These are phyloP conservation scores for Cherax quadricarinatus DNA, from an alignment of 1,140 invertebrate genomes.

Conservation along the genomic window DNA sequence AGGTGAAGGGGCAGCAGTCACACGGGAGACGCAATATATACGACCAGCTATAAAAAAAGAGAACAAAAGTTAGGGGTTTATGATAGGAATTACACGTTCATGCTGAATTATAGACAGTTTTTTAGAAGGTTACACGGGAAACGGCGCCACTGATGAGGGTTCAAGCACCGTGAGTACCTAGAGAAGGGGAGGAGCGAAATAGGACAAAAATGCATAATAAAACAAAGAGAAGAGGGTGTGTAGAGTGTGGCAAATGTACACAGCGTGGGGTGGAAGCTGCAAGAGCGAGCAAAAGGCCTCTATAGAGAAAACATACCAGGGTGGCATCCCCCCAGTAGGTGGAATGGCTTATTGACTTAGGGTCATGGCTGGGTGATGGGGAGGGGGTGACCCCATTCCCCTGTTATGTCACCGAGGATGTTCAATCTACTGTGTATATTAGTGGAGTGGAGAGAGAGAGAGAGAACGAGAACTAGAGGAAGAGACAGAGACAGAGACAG, in stretches of 20 bases:
- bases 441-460: slow-evolving; percentile 51
- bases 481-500: background rate
- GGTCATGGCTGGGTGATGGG: slow-evolving; percentile 14
- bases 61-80: no score
- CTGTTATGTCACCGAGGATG: slow-evolving; percentile 23
- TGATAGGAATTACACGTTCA: no score
- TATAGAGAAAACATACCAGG: slow-evolving; percentile 37
- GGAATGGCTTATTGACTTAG: slow-evolving; percentile 45
- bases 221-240: slow-evolving; percentile 11
- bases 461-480: slow-evolving; percentile 15
- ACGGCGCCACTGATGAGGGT: no score
- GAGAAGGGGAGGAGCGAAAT: no score
- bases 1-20: background rate
- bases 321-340: slow-evolving; percentile 1
- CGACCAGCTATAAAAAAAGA: no score
- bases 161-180: no score
- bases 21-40: background rate
- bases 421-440: slow-evolving; percentile 61
- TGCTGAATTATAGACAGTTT: no score
- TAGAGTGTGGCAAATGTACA: slow-evolving; percentile 7
- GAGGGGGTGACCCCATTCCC: no score
- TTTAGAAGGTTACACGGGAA: no score
- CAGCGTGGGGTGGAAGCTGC: background rate
- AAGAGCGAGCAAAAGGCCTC: slow-evolving; percentile 13
- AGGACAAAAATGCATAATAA: background rate